Evolutionary conservation across 2,797 vertebrate genomes (phyloP).

Genomic region (Sarcoramphus papa): DNA sequence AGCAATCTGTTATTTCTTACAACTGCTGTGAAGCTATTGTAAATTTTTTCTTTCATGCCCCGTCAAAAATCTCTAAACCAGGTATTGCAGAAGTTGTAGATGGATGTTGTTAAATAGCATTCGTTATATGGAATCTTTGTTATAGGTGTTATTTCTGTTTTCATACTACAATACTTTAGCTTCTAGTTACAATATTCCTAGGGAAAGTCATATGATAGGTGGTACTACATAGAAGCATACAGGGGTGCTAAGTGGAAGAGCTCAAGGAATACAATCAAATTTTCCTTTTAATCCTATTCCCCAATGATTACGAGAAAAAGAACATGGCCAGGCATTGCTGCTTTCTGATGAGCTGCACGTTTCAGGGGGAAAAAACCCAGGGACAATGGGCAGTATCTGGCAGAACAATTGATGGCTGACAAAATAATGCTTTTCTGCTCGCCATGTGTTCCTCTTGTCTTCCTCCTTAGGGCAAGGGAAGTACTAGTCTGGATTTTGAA

Average conservation of each 20-base stretch:
- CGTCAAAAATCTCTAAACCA: background rate
- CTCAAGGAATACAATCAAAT: background rate
- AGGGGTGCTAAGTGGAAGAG: background rate
- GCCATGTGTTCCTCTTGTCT: background rate
- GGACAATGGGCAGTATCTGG: background rate
- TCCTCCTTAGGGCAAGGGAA: background rate
- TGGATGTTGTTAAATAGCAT: background rate
- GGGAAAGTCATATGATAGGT: accelerated
- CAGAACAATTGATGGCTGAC: background rate
- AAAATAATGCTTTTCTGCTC: background rate
- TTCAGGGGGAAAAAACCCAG: accelerated
- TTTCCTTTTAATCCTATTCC: background rate
- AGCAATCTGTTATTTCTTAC: background rate
- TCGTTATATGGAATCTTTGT: background rate
- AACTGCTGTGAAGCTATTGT: background rate
- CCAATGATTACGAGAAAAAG: background rate
- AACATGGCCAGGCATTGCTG: background rate
- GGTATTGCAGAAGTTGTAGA: background rate
- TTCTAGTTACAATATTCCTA: background rate
- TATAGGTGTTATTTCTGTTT: background rate
- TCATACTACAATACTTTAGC: background rate
- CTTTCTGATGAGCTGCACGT: background rate
- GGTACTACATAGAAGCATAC: background rate
- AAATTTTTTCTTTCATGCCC: background rate
- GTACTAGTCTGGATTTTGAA: background rate